Evolutionary conservation across 2,888 invertebrate species (phyloP).

Genomic region (Boloria euphrosyne): DNA sequence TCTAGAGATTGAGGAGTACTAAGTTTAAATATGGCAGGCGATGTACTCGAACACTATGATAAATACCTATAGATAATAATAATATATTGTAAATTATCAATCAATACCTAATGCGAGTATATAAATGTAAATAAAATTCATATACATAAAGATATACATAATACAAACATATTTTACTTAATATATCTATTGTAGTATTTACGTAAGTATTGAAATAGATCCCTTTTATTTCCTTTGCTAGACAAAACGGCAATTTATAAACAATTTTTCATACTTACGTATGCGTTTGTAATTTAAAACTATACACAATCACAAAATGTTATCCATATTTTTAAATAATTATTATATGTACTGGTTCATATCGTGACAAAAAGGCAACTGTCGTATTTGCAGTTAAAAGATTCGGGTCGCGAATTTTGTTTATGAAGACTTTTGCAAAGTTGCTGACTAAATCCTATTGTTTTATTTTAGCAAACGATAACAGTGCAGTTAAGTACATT

Average conservation of each 20-base stretch:
- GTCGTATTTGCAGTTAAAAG: slow-evolving; percentile 34
- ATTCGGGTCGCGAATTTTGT: slow-evolving; percentile 33
- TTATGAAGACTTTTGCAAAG: slow-evolving; percentile 37
- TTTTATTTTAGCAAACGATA: slow-evolving; percentile 20
- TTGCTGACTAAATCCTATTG: slow-evolving; percentile 33
- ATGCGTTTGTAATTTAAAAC: slow-evolving; percentile 19
- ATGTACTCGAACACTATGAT: too few relatives aligned
- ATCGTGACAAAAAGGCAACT: slow-evolving; percentile 34
- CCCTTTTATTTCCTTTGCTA: neutral
- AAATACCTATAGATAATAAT: too few relatives aligned
- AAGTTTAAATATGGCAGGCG: too few relatives aligned
- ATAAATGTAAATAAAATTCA: too few relatives aligned
- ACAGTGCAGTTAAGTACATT: neutral
- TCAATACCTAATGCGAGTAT: too few relatives aligned
- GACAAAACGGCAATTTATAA: slow-evolving; percentile 1
- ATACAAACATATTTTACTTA: too few relatives aligned
- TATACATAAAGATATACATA: too few relatives aligned
- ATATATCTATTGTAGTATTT: too few relatives aligned
- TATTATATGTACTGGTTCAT: slow-evolving; percentile 23
- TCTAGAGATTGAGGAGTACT: too few relatives aligned
- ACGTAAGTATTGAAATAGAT: too few relatives aligned
- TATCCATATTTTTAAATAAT: slow-evolving; percentile 32
- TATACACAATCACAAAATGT: slow-evolving; percentile 27
- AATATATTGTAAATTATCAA: too few relatives aligned
- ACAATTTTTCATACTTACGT: slow-evolving; percentile 23